These are phyloP conservation scores for Lasioglossum calceatum DNA, from an alignment of 2,888 invertebrate species.

Conservation along the genomic window DNA sequence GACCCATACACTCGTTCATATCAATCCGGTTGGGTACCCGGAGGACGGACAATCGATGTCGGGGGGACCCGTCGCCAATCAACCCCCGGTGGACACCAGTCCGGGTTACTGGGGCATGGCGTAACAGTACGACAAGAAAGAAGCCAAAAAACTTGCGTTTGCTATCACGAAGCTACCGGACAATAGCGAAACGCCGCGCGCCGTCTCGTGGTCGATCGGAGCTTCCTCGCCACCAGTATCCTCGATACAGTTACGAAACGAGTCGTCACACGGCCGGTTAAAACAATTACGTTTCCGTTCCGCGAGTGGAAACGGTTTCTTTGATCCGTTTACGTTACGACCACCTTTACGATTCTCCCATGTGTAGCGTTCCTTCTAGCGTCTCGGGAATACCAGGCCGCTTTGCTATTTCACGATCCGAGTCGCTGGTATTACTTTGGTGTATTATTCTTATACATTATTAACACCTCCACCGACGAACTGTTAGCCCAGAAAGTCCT, in stretches of 20 bases:
- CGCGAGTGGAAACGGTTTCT: conserved; percentile 10
- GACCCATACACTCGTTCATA: not conserved
- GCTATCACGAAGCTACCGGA: conserved; percentile 54
- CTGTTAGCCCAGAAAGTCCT: not conserved
- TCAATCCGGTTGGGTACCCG: not conserved
- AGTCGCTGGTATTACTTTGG: not conserved
- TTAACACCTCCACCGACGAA: not conserved
- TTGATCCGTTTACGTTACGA: conserved; percentile 10
- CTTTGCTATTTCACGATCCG: not conserved
- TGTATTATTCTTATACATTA: not conserved
- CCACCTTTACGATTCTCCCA: not conserved
- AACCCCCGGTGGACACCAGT: conserved; percentile 40
- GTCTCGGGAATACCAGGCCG: not conserved
- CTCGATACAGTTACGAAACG: conserved; percentile 37
- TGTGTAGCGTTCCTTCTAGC: not conserved
- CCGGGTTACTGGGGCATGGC: conserved; percentile 64
- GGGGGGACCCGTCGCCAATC: conserved; percentile 40
- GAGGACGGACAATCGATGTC: conserved; percentile 54
- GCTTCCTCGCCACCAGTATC: not conserved
- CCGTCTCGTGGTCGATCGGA: conserved; percentile 10
- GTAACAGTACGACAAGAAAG: conserved; percentile 48
- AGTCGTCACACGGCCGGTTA: conserved; percentile 19
- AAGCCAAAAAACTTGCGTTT: conserved; percentile 66
- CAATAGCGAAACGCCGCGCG: conserved; percentile 30
- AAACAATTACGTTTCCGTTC: conserved; percentile 18